phyloP scores from a whole-genome alignment of 2,113 vertebrate species.

The Campylorhamphus procurvoides region DNA sequence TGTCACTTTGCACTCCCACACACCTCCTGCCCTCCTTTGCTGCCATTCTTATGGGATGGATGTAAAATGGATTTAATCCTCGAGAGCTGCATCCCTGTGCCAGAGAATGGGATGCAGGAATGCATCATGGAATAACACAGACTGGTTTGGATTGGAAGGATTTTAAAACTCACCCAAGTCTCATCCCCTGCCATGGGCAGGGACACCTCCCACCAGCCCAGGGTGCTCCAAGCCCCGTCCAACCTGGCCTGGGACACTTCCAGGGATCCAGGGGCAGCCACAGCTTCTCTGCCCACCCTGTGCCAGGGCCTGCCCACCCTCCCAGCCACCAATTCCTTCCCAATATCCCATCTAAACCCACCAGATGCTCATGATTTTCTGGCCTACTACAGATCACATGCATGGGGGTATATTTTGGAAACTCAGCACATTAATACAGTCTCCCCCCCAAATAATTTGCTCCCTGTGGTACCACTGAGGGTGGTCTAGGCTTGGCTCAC shows the following conservation, averaged over 20 bases:
- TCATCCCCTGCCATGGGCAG: neutral
- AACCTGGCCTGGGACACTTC: fast-evolving
- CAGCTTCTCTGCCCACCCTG: neutral
- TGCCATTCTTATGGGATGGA: neutral
- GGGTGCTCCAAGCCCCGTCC: neutral
- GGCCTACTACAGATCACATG: neutral
- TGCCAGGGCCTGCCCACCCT: neutral
- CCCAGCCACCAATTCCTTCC: fast-evolving
- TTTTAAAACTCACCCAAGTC: no score
- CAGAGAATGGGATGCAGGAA: neutral
- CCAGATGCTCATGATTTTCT: neutral
- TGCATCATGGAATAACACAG: neutral
- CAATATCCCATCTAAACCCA: neutral
- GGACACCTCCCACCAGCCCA: neutral
- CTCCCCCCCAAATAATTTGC: neutral
- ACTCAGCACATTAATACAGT: neutral
- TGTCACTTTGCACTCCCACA: neutral
- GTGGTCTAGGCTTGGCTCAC: neutral
- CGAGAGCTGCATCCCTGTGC: neutral
- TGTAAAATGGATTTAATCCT: neutral
- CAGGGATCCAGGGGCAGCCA: neutral
- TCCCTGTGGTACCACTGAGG: fast-evolving
- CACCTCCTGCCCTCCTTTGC: neutral
- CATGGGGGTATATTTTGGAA: neutral
- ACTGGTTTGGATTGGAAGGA: neutral